phyloP scores from a whole-genome alignment of 2,888 invertebrate species.

The Himalopsyche kuldschensis region DNA sequence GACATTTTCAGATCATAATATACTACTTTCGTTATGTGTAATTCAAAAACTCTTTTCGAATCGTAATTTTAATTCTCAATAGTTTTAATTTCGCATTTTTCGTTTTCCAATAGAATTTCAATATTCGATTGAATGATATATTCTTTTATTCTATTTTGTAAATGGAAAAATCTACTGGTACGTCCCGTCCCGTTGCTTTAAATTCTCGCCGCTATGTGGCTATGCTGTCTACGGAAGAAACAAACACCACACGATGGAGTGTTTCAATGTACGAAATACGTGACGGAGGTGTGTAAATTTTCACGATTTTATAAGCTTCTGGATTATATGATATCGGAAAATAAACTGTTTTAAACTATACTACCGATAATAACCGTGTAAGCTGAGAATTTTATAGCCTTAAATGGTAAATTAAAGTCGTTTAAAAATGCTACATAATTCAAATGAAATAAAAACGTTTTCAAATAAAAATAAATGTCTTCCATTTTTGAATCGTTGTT shows the following conservation, averaged over 20 bases:
- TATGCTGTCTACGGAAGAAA: not conserved
- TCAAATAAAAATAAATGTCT: no score
- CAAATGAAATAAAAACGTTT: no score
- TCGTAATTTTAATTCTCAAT: no score
- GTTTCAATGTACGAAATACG: not conserved
- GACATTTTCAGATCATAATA: no score
- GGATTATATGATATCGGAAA: not conserved
- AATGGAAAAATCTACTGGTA: not conserved
- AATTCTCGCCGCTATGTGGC: not conserved
- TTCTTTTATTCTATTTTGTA: no score
- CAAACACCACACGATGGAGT: not conserved
- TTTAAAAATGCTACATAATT: not conserved
- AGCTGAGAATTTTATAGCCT: not conserved
- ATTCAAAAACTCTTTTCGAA: no score
- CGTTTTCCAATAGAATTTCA: no score
- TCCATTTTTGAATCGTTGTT: no score
- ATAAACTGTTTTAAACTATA: not conserved
- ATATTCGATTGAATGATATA: no score
- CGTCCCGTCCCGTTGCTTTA: not conserved
- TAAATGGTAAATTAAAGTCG: not conserved
- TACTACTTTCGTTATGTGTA: no score
- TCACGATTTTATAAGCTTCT: not conserved
- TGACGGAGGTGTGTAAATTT: not conserved
- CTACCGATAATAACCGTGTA: not conserved
- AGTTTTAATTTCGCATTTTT: no score